Conservation (phyloP, 2,113 vertebrate species). For the Neodontobutis hainanensis region DNA sequence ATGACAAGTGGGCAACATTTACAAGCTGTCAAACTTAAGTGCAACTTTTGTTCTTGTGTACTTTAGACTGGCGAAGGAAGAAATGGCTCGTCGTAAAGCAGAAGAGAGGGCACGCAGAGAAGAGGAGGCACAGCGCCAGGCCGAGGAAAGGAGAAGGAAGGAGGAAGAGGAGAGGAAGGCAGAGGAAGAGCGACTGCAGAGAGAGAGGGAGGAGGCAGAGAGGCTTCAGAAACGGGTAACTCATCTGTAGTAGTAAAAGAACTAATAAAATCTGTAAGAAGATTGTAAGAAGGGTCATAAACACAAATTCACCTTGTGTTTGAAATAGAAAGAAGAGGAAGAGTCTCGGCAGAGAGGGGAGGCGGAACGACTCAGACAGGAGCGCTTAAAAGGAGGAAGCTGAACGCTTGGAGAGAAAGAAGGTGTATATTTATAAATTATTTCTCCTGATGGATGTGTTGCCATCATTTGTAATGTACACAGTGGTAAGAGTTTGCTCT, state of each 20-base stretch:
- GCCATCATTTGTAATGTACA: background rate
- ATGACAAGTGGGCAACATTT: background rate
- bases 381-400: constrained; percentile 95
- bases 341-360: constrained; percentile 89
- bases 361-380: constrained; percentile 82
- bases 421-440: constrained; percentile 77
- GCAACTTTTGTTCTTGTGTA: background rate
- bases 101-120: constrained; percentile 86
- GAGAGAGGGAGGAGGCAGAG: constrained; percentile 82
- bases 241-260: background rate
- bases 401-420: constrained; percentile 94
- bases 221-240: constrained; percentile 88
- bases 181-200: constrained; percentile 81
- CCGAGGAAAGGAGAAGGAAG: constrained; percentile 75
- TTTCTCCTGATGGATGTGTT: background rate
- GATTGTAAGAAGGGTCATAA: background rate
- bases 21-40: background rate
- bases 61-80: constrained; percentile 86
- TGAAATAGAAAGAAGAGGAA: constrained; percentile 84
- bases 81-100: constrained; percentile 85
- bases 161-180: constrained; percentile 79
- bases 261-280: background rate
- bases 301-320: background rate
- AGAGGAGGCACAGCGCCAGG: constrained; percentile 83
- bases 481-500: background rate